Base-by-base conservation (phyloP, 2,888 invertebrate species). In the Noctua janthina region DNA sequence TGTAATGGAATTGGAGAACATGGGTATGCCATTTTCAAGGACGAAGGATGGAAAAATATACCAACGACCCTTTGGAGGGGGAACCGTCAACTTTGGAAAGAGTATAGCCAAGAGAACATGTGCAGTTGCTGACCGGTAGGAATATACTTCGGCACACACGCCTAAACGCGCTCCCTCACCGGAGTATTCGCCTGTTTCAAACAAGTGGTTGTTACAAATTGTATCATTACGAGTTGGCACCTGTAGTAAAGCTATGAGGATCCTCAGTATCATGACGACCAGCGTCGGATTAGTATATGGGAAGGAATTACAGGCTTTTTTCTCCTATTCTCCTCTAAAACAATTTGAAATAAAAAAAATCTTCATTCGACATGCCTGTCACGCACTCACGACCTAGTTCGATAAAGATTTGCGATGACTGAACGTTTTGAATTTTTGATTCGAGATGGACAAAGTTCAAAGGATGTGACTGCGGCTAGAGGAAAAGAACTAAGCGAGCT, bases 1-100 rank as follows among this genome's bases (percentile, higher is more conserved):
- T 64, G 98, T 99, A 0, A 98, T 98, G 89, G 99, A 99, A 93
- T 95, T 99, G 74, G 99, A 99, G 94, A 99, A 99, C 91, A 98
- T 98, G 94, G 99, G 99, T 23, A 99, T 99, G 99, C 99, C 99
- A 0, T 99, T 99, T 96, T 99, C 99, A 69, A 98, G 99, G 86
- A 99, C 99, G 0, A 96, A 98, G 70, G 99, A 99, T 7, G 99
- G 98, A 46, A 99, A 99, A 97, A 99, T 99, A 92, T 99, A 99
- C 94, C 99, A 99, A 96, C 97, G 99, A 79, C 98, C 99, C 0
- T 99, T 99, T 92, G 99, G 99, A 75, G 99, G 99, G 1, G 99
- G 99, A 92, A 99, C 99, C 69, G 97, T 99, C 56, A 98, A 99
- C 89, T 99, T 98, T 91, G 99, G 99, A 29, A 99, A 99, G 95